Evolutionary conservation across 1,140 invertebrate genomes (phyloP), one percentile per base, ranked within the genome.

Genomic region (Drosophila pallidifrons): DNA sequence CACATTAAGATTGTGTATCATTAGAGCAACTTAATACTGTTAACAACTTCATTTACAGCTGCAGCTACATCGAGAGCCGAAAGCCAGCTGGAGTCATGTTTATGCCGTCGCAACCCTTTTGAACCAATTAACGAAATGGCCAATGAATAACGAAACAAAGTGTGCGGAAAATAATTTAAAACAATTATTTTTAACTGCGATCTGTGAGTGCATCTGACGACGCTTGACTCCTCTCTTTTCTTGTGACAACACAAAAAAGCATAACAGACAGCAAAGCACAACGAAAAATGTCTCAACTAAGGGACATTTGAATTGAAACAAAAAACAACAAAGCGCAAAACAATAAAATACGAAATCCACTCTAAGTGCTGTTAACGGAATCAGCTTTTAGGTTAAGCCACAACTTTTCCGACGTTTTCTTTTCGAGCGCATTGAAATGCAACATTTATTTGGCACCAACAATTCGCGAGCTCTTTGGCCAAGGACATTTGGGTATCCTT

Each of bases 221-320:
- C 49, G 25, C 10, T 13, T 52, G 11, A 43, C 41, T 43, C 41
- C n/a, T 32, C 32, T 5, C 11, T 32, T 52, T 30, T 2, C 8
- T 30, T 2, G 16, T 25, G 15, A 10, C 15, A 20, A 25, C 16
- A 25, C 3, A 25, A 25, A 49, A 25, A 10, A 6, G 47, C n/a
- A 43, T 43, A 43, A 43, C 41, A 43, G 41, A 61, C 25, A 10
- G 20, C 5, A 59, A 38, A 5, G n/a, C 67, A 47, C 35, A 73
- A 71, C 30, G 30, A 66, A 35, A 25, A 66, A 55, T 55, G 35
- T 41, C 38, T 47, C 13, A 28, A 16, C 30, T 20, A 70, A 72
- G 51, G 55, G 49, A 82, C 79, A 76, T 74, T 64, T 63, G 69
- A 72, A 86, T 79, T 79, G 47, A 70, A 69, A 47, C 30, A 41